Percentiles rank a stretch among this genome's conserved stretches.
These are phyloP conservation scores for Vanacampus margaritifer DNA, from an alignment of 2,113 vertebrate species.

Conservation along the genomic window DNA sequence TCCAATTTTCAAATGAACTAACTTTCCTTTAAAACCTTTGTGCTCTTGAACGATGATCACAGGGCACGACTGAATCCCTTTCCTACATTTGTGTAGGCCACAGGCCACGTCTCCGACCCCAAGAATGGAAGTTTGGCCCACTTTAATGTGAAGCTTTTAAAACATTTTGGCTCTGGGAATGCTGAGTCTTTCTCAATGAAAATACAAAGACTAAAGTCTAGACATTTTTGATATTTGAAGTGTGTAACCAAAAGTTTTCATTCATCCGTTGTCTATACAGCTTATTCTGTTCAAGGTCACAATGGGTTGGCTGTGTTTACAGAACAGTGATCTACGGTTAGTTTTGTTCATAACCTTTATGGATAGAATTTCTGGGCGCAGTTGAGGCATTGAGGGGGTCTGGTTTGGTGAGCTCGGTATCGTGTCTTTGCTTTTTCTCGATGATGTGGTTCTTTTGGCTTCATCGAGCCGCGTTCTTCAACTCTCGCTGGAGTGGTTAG, in stretches of 20 bases:
- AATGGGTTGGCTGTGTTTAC: neutral
- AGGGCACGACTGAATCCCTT: slow-evolving; percentile 31
- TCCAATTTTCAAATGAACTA: slow-evolving; percentile 58
- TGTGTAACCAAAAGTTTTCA: neutral
- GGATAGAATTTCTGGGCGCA: neutral
- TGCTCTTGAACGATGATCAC: slow-evolving; percentile 41
- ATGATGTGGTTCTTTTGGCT: neutral
- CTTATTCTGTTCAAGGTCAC: neutral
- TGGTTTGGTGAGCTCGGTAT: neutral
- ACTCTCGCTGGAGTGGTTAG: neutral
- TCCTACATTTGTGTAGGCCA: neutral
- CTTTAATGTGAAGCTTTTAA: neutral
- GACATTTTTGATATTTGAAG: neutral
- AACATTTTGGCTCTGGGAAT: neutral
- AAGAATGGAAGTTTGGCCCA: slow-evolving; percentile 15
- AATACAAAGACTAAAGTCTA: neutral
- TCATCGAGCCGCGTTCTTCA: neutral
- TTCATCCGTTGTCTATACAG: neutral
- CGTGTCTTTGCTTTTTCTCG: neutral
- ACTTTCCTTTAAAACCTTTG: slow-evolving; percentile 56
- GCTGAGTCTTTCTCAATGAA: neutral
- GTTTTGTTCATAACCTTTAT: neutral
- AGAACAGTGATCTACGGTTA: neutral
- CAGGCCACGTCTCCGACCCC: neutral
- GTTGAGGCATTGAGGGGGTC: neutral